Evolutionary conservation across 2,797 vertebrate species (phyloP), one percentile per base, ranked within the genome.

Genomic region (Gadopsis bispinosus): DNA sequence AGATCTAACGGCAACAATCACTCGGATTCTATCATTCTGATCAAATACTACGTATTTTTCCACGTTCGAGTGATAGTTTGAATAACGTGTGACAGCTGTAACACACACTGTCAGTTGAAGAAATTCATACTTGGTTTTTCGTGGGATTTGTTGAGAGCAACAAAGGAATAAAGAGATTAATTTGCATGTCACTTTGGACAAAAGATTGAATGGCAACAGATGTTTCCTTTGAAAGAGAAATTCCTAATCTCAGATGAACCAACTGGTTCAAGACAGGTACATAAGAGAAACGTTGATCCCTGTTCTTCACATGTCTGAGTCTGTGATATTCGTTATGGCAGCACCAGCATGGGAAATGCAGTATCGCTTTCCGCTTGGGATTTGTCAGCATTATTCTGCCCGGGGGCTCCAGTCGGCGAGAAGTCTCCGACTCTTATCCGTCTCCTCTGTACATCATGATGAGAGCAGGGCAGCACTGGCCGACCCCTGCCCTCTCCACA

Each of bases 371-470:
- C 69, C 31, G 7, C 72, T 70, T 69, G 29, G 67, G 79, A 83
- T 83, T 83, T 4, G 69, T 88, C 86, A 86, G 86, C 87, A 67
- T 69, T 75, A 74, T 77, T 70, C 74, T 2, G 68, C 75, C 83
- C 0, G 31, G 45, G 39, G 75, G 41, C 51, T 80, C 8, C 48
- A 29, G 70, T 75, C 43, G 12, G 69, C 66, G 29, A 55, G 31
- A 69, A 45, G 70, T 59, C 61, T 73, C 35, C 1, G 2, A 68
- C 26, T 85, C 63, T 50, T 50, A 33, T 77, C 80, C 37, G 4
- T 77, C 61, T 72, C 61, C 76, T 71, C 58, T 67, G 79, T 69
- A 54, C 68, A 47, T 78, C 79, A 4, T 53, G 80, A 85, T 65
- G 81, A 77, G 60, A 48, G 63, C 65, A 37, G 74, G 65, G 67